These are phyloP conservation scores for Burhinus oedicnemus DNA, from an alignment of 2,113 vertebrate genomes.

Conservation along the genomic window DNA sequence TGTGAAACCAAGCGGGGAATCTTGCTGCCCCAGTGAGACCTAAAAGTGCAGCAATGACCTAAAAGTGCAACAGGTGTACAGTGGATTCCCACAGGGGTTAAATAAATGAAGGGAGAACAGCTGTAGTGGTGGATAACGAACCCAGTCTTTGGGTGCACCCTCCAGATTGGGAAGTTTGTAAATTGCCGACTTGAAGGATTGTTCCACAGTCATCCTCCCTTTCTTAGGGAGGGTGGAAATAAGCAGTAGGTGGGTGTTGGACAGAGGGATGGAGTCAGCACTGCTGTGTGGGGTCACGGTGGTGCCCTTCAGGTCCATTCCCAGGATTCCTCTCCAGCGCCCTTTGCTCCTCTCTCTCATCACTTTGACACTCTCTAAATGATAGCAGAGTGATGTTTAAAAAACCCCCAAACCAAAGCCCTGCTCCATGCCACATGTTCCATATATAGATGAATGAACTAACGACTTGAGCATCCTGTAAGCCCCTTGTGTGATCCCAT, in stretches of 20 bases:
- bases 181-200: neutral
- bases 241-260: neutral
- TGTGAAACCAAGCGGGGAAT: neutral
- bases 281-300: accelerated
- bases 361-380: neutral
- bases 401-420: neutral
- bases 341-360: neutral
- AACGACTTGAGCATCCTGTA: accelerated
- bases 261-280: neutral
- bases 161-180: neutral
- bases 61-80: accelerated
- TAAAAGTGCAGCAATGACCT: neutral
- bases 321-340: neutral
- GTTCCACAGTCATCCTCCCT: accelerated
- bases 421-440: neutral
- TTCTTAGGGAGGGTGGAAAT: neutral
- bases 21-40: accelerated
- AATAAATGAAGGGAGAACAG: accelerated
- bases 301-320: neutral
- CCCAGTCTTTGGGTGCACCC: neutral
- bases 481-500: neutral
- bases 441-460: accelerated
- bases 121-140: neutral
- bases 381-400: neutral
- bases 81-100: accelerated